Conservation (phyloP, 92 coral and sea anemone genomes). For the Heteractis magnifica region DNA sequence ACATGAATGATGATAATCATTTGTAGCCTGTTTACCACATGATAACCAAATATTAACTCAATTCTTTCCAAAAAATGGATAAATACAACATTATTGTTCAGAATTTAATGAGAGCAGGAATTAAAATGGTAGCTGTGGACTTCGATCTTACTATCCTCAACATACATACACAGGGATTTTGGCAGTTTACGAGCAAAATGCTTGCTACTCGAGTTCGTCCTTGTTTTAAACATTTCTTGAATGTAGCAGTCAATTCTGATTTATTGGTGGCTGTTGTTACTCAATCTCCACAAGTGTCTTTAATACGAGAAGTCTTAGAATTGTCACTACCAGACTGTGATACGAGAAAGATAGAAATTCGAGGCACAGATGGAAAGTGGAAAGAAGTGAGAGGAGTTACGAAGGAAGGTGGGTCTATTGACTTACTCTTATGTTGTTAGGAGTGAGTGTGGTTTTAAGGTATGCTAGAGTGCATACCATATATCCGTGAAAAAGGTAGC, state of each 20-base stretch:
- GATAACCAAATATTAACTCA: background rate
- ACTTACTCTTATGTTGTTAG: too few relatives aligned
- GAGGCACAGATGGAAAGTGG: constrained; percentile 88
- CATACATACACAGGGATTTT: constrained; percentile 84
- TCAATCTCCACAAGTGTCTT: constrained; percentile 79
- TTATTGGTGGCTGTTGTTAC: constrained; percentile 89
- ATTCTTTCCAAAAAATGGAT: constrained; percentile 48
- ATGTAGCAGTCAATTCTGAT: constrained; percentile 58
- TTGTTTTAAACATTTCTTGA: constrained; percentile 77
- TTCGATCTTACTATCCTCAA: constrained; percentile 85
- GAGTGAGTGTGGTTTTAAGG: background rate
- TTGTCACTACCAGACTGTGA: constrained; percentile 69
- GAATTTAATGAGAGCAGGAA: constrained; percentile 60
- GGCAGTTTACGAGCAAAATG: constrained; percentile 89
- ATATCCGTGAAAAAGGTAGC: too few relatives aligned
- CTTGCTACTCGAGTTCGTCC: constrained; percentile 88
- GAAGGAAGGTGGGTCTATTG: constrained; percentile 69
- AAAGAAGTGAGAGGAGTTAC: constrained; percentile 70
- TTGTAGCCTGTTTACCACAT: background rate
- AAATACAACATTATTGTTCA: constrained; percentile 73
- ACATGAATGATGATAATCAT: background rate
- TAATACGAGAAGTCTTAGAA: constrained; percentile 80
- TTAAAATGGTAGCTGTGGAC: constrained; percentile 91
- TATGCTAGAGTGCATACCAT: background rate
- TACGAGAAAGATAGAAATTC: constrained; percentile 66